A percentile compares a stretch with the other conserved stretches of the same genome.
Evolutionary conservation across 2,113 vertebrate genomes (phyloP).

Genomic region (Empidonax traillii): DNA sequence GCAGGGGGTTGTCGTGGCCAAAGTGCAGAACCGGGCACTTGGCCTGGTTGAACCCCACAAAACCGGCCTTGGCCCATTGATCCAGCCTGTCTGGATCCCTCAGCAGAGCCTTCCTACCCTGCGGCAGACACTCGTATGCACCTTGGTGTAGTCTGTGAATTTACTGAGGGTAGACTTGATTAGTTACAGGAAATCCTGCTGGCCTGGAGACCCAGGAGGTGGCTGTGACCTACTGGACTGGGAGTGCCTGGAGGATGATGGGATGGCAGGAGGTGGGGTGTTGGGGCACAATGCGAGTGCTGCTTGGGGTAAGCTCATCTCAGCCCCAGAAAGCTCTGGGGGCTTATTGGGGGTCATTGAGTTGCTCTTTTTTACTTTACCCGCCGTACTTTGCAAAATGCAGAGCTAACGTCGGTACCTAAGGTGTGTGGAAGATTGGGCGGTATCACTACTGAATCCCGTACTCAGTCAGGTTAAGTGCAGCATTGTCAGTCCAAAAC

Average conservation of each 20-base stretch:
- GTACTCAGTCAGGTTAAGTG: not conserved
- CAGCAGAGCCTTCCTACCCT: not conserved
- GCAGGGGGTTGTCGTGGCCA: not conserved
- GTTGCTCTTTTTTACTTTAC: not conserved
- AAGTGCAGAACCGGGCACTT: not conserved
- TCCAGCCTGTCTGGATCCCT: not conserved
- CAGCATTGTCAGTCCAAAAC: not conserved
- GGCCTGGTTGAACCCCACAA: not conserved
- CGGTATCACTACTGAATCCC: rapidly evolving
- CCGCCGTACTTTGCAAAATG: not conserved
- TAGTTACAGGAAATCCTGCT: not conserved
- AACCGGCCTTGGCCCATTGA: rapidly evolving
- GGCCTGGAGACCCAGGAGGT: not conserved
- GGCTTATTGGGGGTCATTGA: not conserved
- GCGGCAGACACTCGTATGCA: not conserved
- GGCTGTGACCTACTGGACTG: not conserved
- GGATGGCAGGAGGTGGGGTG: not conserved
- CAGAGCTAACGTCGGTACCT: not conserved
- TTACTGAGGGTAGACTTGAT: rapidly evolving
- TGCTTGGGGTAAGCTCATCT: not conserved
- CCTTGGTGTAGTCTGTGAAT: no score
- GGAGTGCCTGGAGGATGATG: not conserved
- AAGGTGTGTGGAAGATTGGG: no score
- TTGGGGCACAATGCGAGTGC: not conserved
- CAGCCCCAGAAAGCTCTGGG: not conserved